Percentiles rank a stretch among this genome's conserved stretches.
Conservation (phyloP, 2,113 vertebrate genomes). For the Protomyctophum bolini region DNA sequence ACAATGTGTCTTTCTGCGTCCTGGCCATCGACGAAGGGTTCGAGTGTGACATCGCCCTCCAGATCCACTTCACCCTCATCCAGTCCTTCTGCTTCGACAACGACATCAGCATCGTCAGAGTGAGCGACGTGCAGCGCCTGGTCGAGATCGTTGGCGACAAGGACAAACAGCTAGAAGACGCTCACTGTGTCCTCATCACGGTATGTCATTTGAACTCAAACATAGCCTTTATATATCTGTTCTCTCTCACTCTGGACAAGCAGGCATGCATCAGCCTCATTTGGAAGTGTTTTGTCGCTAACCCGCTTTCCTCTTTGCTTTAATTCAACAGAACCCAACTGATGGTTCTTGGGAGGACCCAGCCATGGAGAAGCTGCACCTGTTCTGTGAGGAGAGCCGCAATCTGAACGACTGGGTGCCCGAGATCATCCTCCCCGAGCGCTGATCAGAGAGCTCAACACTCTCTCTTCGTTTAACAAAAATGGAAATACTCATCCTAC, state of each 20-base stretch:
- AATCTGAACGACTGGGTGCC: slow-evolving; percentile 81
- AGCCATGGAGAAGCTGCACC: slow-evolving; percentile 80
- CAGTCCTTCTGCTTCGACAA: slow-evolving; percentile 86
- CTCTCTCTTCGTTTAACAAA: slow-evolving; percentile 26
- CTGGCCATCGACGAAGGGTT: slow-evolving; percentile 64
- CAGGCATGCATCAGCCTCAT: neutral
- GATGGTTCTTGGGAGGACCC: slow-evolving; percentile 81
- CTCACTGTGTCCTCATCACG: slow-evolving; percentile 82
- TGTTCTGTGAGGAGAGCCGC: slow-evolving; percentile 82
- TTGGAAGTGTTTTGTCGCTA: neutral
- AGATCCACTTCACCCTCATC: slow-evolving; percentile 85
- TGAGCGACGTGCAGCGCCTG: slow-evolving; percentile 76
- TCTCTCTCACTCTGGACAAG: neutral
- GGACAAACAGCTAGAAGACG: slow-evolving; percentile 69
- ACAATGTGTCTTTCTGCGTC: slow-evolving; percentile 67
- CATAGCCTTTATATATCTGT: neutral
- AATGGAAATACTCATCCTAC: slow-evolving; percentile 73
- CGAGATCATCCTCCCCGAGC: slow-evolving; percentile 77
- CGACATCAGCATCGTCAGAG: slow-evolving; percentile 82
- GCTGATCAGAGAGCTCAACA: slow-evolving; percentile 66
- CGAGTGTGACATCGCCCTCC: slow-evolving; percentile 60
- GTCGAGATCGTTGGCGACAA: slow-evolving; percentile 71
- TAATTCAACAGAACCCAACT: slow-evolving; percentile 69
- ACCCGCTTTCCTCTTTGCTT: neutral
- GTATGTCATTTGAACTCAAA: slow-evolving; percentile 69